phyloP scores from a whole-genome alignment of 2,888 invertebrate genomes.

The Cylloceria caligata region DNA sequence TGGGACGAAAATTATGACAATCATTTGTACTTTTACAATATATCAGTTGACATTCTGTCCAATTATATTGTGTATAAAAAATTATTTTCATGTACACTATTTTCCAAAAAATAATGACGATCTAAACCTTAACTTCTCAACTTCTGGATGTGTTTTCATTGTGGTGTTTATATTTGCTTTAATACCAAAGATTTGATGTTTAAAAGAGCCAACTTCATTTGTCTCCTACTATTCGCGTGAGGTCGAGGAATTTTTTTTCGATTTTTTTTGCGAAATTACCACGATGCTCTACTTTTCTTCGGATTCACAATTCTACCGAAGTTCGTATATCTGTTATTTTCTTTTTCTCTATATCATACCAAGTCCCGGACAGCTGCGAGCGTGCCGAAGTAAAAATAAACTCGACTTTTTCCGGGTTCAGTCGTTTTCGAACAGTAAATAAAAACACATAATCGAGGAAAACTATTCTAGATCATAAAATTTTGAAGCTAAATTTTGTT shows the following conservation, averaged over 20 bases:
- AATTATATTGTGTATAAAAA: background rate
- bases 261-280: constrained; percentile 4
- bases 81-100: background rate
- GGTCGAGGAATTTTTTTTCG: background rate
- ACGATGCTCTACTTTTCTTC: constrained; percentile 20
- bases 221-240: background rate
- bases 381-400: constrained; percentile 61
- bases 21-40: background rate
- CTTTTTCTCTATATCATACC: constrained; percentile 16
- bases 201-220: background rate
- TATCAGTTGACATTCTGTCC: background rate
- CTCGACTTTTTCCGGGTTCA: constrained; percentile 22
- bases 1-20: background rate
- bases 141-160: background rate
- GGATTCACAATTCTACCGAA: constrained; percentile 39
- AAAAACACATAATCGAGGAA: constrained; percentile 28
- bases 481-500: background rate
- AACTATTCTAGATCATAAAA: background rate
- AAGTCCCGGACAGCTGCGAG: constrained; percentile 54
- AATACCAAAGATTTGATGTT: background rate
- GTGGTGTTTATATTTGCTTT: background rate
- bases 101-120: background rate
- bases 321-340: constrained; percentile 37
- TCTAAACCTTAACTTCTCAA: background rate
- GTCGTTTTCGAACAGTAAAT: constrained; percentile 19